Evolutionary conservation across 2,113 vertebrate species (phyloP).

Genomic region (Stercorarius parasiticus): DNA sequence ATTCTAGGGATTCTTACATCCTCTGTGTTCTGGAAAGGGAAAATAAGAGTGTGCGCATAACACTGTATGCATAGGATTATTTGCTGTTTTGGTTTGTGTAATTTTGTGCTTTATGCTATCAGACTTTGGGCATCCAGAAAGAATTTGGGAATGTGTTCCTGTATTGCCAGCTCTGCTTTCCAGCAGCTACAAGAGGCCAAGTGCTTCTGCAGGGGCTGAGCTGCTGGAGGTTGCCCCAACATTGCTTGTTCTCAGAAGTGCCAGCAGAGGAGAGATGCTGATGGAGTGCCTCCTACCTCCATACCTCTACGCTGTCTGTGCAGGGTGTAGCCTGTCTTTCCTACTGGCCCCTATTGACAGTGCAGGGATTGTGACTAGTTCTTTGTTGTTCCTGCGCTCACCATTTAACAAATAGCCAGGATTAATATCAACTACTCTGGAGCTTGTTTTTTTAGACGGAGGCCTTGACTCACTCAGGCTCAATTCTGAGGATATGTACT

Average conservation of each 20-base stretch:
- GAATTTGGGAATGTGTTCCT: background rate
- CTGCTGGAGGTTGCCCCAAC: background rate
- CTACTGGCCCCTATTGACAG: background rate
- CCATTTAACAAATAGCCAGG: background rate
- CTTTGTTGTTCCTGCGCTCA: background rate
- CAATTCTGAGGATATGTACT: background rate
- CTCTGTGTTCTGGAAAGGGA: background rate
- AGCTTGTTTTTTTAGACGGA: background rate
- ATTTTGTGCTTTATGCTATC: background rate
- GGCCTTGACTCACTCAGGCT: background rate
- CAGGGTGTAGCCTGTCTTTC: background rate
- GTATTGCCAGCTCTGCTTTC: background rate
- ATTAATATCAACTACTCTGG: background rate
- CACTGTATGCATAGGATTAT: background rate
- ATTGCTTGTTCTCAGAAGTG: background rate
- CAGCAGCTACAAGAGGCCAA: background rate
- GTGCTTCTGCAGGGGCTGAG: background rate
- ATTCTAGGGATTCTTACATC: background rate
- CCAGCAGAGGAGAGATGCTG: background rate
- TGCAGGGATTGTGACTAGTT: background rate
- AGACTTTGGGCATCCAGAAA: background rate
- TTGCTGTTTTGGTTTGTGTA: background rate
- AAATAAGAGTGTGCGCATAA: background rate
- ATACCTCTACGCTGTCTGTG: accelerated
- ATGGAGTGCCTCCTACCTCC: background rate